These are phyloP conservation scores for Phylloscopus trochiloides DNA, from an alignment of 2,113 vertebrate genomes.

Conservation along the genomic window DNA sequence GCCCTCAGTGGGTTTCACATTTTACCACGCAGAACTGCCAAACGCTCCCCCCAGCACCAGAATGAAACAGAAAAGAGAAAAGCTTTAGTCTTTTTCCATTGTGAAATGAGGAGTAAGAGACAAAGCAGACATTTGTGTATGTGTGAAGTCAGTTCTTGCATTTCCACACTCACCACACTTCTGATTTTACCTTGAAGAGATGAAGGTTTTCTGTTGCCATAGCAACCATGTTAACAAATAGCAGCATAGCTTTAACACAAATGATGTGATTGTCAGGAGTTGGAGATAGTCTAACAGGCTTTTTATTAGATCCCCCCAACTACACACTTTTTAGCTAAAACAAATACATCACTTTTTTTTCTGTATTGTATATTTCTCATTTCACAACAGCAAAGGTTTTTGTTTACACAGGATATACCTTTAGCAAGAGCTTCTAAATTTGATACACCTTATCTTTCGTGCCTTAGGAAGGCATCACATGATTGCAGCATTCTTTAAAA, in stretches of 20 bases:
- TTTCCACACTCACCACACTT: not conserved
- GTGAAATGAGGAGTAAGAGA: not conserved
- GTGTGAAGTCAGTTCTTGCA: not conserved
- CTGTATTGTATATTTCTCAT: not conserved
- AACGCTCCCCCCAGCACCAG: not conserved
- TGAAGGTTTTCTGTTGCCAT: constrained; percentile 4
- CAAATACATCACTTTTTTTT: not conserved
- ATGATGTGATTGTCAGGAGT: not conserved
- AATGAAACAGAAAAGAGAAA: not conserved
- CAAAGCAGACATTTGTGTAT: not conserved
- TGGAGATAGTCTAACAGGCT: not conserved
- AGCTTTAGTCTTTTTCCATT: not conserved
- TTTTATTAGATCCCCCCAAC: not conserved
- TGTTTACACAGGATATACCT: not conserved
- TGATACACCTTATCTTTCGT: not conserved
- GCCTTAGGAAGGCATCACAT: not conserved
- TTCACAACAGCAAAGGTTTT: not conserved
- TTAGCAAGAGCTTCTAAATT: not conserved
- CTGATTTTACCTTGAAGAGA: constrained; percentile 13
- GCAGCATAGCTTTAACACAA: not conserved
- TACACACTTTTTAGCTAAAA: not conserved
- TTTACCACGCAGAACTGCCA: not conserved
- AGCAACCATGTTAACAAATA: constrained; percentile 48
- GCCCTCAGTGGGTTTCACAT: not conserved
- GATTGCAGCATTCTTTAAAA: constrained; percentile 28